These are phyloP conservation scores for Sinocyclocheilus anophthalmus DNA, from an alignment of 2,113 vertebrate genomes.

Conservation along the genomic window DNA sequence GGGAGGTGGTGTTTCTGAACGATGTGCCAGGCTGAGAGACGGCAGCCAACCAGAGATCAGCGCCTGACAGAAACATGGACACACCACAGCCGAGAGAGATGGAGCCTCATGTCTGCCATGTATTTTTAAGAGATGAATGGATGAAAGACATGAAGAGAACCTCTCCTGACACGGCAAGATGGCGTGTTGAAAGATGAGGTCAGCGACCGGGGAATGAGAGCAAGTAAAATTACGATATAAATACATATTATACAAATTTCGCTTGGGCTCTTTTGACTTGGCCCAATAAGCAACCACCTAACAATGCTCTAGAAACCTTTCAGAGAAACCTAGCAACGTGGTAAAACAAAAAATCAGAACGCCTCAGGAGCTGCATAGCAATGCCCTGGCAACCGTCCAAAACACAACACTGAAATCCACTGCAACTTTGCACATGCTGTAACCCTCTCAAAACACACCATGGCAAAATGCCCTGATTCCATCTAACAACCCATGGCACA, in stretches of 20 bases:
- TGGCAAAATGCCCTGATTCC: too few species aligned
- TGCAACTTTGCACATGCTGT: too few species aligned
- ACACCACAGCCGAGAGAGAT: constrained; percentile 4
- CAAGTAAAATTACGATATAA: not conserved
- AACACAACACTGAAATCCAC: too few species aligned
- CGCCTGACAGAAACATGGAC: not conserved
- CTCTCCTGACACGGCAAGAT: not conserved
- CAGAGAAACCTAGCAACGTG: not conserved
- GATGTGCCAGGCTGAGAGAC: too few species aligned
- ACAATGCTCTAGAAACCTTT: not conserved
- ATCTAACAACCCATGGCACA: too few species aligned
- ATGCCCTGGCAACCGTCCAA: constrained; percentile 4
- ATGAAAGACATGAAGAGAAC: not conserved
- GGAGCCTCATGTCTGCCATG: constrained; percentile 34
- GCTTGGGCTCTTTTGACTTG: not conserved
- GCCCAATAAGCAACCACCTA: not conserved
- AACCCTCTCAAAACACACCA: too few species aligned
- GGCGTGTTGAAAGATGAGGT: not conserved
- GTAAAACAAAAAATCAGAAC: too few species aligned
- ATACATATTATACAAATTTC: not conserved
- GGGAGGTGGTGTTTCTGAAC: too few species aligned
- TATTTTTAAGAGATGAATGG: constrained; percentile 42
- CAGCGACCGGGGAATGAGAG: not conserved
- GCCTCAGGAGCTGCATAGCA: not conserved
- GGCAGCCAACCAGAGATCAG: too few species aligned